A percentile compares a stretch with the other conserved stretches of the same genome.
These are phyloP conservation scores for Trematomus bernacchii DNA, from an alignment of 2,797 vertebrate genomes.

Conservation along the genomic window DNA sequence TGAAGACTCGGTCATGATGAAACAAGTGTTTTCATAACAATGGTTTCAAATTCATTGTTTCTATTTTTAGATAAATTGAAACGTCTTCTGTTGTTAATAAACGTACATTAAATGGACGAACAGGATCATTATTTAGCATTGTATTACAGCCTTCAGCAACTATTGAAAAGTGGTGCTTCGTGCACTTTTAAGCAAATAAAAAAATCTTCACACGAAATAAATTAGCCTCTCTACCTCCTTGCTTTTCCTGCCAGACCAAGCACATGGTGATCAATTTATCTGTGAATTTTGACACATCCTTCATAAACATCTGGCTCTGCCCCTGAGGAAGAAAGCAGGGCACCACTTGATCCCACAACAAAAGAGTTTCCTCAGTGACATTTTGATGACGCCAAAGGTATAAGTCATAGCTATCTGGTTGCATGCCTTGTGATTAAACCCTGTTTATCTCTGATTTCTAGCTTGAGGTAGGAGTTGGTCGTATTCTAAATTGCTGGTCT, in stretches of 20 bases:
- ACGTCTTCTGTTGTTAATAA: neutral
- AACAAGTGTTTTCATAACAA: constrained; percentile 18
- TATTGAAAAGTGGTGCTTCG: neutral
- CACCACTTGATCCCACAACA: neutral
- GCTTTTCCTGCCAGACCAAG: neutral
- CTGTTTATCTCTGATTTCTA: constrained; percentile 45
- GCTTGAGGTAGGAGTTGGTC: constrained; percentile 29
- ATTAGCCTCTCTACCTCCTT: neutral
- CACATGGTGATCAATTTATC: neutral
- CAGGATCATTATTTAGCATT: neutral
- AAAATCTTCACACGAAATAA: neutral
- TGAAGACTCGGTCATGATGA: constrained; percentile 9
- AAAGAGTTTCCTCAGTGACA: constrained; percentile 24
- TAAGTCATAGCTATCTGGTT: constrained; percentile 10
- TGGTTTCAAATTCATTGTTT: neutral
- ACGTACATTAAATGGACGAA: neutral
- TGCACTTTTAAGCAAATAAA: neutral
- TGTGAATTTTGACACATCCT: neutral
- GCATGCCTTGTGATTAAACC: constrained; percentile 33
- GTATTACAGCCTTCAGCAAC: neutral
- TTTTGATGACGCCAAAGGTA: constrained; percentile 23
- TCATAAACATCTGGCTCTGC: neutral
- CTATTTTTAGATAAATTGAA: constrained; percentile 2
- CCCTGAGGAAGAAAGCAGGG: neutral
- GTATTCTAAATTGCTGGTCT: constrained; percentile 37